Conservation (phyloP, 2,113 vertebrate species). For the Felis chaus region DNA sequence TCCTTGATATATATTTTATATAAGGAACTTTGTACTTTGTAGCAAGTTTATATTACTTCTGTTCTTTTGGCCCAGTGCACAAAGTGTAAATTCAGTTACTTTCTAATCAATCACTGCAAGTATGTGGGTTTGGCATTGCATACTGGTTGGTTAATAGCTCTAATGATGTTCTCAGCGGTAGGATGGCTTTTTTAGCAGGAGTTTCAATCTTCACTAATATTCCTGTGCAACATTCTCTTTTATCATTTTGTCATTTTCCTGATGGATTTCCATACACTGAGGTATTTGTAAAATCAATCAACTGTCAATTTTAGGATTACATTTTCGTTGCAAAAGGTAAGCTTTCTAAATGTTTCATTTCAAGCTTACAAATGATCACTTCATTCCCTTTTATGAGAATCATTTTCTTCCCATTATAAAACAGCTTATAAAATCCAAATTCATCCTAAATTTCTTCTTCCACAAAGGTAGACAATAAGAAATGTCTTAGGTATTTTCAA, state of each 20-base stretch:
- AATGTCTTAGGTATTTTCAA: background rate
- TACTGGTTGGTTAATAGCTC: slow-evolving; percentile 67
- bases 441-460: slow-evolving; percentile 57
- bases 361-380: background rate
- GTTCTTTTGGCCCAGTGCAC: background rate
- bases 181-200: slow-evolving; percentile 55
- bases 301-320: slow-evolving; percentile 68
- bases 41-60: background rate
- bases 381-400: slow-evolving; percentile 24
- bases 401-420: slow-evolving; percentile 58
- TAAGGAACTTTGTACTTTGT: slow-evolving; percentile 1
- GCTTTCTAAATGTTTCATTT: slow-evolving; percentile 57
- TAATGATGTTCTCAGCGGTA: slow-evolving; percentile 69
- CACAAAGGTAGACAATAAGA: slow-evolving; percentile 36
- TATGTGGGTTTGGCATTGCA: background rate
- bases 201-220: slow-evolving; percentile 67
- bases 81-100: slow-evolving; percentile 38
- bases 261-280: slow-evolving; percentile 56
- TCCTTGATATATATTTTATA: slow-evolving; percentile 10
- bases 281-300: slow-evolving; percentile 62
- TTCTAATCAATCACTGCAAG: slow-evolving; percentile 48
- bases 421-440: slow-evolving; percentile 42
- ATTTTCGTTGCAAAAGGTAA: slow-evolving; percentile 62
- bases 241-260: slow-evolving; percentile 67
- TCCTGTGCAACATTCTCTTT: slow-evolving; percentile 53